Evolutionary conservation across 2,797 vertebrate genomes (phyloP).

Genomic region (Urophycis tenuis): DNA sequence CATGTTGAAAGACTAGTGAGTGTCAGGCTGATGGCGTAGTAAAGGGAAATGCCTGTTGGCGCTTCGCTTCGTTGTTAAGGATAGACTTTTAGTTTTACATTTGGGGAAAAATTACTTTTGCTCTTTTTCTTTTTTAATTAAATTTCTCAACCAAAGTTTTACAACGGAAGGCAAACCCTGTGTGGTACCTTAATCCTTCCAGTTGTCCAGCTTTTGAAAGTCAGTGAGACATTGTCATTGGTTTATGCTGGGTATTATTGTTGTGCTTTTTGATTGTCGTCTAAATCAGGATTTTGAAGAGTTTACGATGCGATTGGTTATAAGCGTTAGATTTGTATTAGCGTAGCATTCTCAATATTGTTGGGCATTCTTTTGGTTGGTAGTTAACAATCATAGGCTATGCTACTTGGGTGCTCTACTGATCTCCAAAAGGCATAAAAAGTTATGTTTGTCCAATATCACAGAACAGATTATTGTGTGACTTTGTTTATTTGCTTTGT

Average conservation of each 20-base stretch:
- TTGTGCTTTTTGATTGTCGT: background rate
- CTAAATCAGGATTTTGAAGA: background rate
- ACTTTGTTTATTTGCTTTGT: no score
- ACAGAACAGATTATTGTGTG: no score
- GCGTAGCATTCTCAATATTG: background rate
- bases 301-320: background rate
- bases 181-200: background rate
- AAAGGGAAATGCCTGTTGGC: background rate
- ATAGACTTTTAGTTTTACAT: background rate
- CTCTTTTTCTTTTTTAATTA: background rate
- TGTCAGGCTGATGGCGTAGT: background rate
- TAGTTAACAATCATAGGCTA: background rate
- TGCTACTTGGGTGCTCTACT: background rate
- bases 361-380: background rate
- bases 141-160: conserved; percentile 1
- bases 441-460: no score
- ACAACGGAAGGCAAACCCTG: background rate
- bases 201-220: background rate
- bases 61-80: background rate
- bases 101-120: background rate
- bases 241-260: background rate
- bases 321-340: background rate
- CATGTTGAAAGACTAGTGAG: background rate
- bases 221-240: background rate
- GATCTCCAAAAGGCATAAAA: no score